Percentiles rank a stretch among this genome's conserved stretches.
Conservation (phyloP, 2,113 vertebrate species). For the Stigmatopora argus region DNA sequence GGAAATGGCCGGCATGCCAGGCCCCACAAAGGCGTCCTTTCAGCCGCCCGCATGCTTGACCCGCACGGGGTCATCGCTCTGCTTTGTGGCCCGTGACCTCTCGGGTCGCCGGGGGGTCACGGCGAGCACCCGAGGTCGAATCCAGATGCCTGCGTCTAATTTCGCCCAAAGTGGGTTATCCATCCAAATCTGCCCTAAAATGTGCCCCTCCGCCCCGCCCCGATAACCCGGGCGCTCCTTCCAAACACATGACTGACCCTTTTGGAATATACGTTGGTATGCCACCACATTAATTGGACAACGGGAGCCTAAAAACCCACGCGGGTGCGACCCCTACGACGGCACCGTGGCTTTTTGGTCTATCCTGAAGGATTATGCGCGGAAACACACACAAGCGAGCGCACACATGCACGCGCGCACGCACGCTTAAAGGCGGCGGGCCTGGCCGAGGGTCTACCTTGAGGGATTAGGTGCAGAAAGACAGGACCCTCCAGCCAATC, state of each 20-base stretch:
- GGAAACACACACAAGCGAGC: constrained; percentile 58
- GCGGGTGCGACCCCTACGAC: constrained; percentile 54
- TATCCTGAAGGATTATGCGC: constrained; percentile 64
- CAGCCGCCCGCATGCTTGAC: constrained; percentile 74
- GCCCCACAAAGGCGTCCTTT: constrained; percentile 75
- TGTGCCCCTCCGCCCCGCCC: constrained; percentile 24
- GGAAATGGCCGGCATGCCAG: constrained; percentile 72
- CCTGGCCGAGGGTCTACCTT: constrained; percentile 65
- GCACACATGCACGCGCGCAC: constrained; percentile 21
- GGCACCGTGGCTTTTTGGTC: constrained; percentile 59
- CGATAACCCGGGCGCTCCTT: constrained; percentile 32
- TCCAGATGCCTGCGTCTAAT: constrained; percentile 73
- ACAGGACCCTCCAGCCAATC: constrained; percentile 76
- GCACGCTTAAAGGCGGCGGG: constrained; percentile 38
- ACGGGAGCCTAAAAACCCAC: constrained; percentile 43
- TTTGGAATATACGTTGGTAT: constrained; percentile 44
- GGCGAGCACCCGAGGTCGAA: constrained; percentile 66
- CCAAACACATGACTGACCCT: constrained; percentile 41
- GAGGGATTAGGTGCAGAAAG: constrained; percentile 75
- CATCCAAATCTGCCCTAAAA: constrained; percentile 65
- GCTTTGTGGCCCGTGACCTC: constrained; percentile 73
- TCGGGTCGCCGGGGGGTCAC: constrained; percentile 59
- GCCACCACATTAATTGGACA: constrained; percentile 54
- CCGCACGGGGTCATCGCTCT: constrained; percentile 68
- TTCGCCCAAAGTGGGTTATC: constrained; percentile 67